phyloP scores from a whole-genome alignment of 2,888 invertebrate species.

The Carcina quercana region DNA sequence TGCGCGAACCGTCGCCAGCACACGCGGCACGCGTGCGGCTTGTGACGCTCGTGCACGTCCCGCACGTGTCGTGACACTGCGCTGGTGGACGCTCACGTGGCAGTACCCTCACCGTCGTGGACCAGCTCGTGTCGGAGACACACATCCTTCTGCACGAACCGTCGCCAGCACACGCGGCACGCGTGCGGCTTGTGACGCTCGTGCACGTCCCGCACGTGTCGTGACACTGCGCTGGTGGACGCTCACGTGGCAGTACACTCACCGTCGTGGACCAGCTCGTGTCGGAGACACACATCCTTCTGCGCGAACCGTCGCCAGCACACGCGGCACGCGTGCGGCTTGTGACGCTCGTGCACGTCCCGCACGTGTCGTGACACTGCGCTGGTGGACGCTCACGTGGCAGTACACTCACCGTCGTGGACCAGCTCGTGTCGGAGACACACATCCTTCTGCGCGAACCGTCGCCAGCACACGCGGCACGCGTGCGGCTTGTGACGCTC shows the following conservation, averaged over 20 bases:
- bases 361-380: slow-evolving; percentile 80
- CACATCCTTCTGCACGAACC: slow-evolving; percentile 83
- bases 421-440: slow-evolving; percentile 73
- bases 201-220: slow-evolving; percentile 79
- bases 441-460: slow-evolving; percentile 84
- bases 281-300: slow-evolving; percentile 79
- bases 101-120: slow-evolving; percentile 33
- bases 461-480: slow-evolving; percentile 36
- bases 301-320: slow-evolving; percentile 76
- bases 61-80: slow-evolving; percentile 80
- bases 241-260: too few species aligned
- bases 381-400: slow-evolving; percentile 77
- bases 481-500: slow-evolving; percentile 68
- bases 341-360: slow-evolving; percentile 77
- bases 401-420: slow-evolving; percentile 27
- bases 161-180: slow-evolving; percentile 37
- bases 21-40: slow-evolving; percentile 37
- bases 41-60: slow-evolving; percentile 77
- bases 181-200: slow-evolving; percentile 68
- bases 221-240: slow-evolving; percentile 76
- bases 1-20: slow-evolving; percentile 76
- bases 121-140: slow-evolving; percentile 75
- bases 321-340: slow-evolving; percentile 37
- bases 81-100: slow-evolving; percentile 78
- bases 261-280: slow-evolving; percentile 62